Evolutionary conservation across 2,888 invertebrate species (phyloP), one percentile per base, ranked within the genome.

Genomic region (Lysandra coridon): DNA sequence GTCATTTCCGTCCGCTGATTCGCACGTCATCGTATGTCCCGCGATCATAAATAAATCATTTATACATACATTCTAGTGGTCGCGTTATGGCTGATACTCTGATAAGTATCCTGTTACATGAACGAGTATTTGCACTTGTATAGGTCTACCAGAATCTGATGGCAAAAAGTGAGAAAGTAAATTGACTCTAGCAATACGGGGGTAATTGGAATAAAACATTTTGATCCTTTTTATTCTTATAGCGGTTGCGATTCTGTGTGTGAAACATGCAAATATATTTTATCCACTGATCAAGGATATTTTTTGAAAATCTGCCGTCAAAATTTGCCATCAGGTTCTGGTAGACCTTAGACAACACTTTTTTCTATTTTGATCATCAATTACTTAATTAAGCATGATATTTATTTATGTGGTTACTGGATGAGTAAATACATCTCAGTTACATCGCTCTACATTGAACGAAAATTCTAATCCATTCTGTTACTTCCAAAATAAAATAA

Each of bases 1-100:
- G 49, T 49, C 44, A 75, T 44, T 75, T 49, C 69, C 33, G 69
- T 69, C 12, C 69, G 33, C 33, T 69, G 17, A 69, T 69, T 69
- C 14, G 64, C 30, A 30, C 64, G 64, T 64, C 64, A 64, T 64
- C 2, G 30, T 64, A 62, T 37, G 33, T 69, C 33, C 17, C 69
- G 37, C 69, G 69, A 69, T 69, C 69, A 69, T 69, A 69, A 69
- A 69, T 69, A 69, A 30, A 69, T 69, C 69, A 69, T 69, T 64
- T 69, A 14, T 69, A 64, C 23, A 69, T 33, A 69, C 69, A 69
- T 33, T 69, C 69, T 33, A 64, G 69, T 69, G 33, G 69, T 6
- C 69, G 69, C 12, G 64, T 64, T 12, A 23, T 64, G 64, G 64
- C 30, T 23, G 62, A 62, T 62, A 23, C 10, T 62, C 62, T 62